Base-by-base conservation (phyloP, 2,797 vertebrate genomes). In the Cheracebus regulus region DNA sequence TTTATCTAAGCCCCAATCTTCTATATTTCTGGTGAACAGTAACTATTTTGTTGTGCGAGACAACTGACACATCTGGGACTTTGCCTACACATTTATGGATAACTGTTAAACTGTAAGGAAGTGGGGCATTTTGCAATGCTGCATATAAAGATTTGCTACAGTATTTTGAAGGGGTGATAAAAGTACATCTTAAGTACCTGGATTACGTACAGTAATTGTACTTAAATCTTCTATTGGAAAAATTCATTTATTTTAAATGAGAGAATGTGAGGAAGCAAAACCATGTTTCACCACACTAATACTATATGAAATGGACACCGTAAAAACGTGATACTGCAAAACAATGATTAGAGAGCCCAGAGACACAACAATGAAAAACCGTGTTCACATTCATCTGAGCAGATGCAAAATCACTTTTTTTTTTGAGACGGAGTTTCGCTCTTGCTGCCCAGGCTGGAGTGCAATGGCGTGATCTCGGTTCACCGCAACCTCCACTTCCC, bases 311-410 rank as follows among this genome's bases (percentile, higher is more conserved):
- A 44, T n/a, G 41, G 72, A 33, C 19, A 91, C 52, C 50, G 82
- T 57, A 64, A 91, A 94, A 93, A 46, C 20, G 48, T 64, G 70
- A 28, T 41, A 70, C 50, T 93, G 52, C 97, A 93, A 97, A 95
- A 57, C 7, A 70, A 48, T 39, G 14, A 91, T 86, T 57, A 88
- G 92, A 85, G 44, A 93, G 57, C 79, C 15, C 41, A 78, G 57
- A 92, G 28, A 76, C 11, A 82, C 80, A 88, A 90, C 30, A 78
- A 87, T 64, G 58, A 95, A 67, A 75, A 92, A 41, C 5, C 4
- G 8, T 82, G 19, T 75, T 73, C 46, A 76, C 8, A 55, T 8
- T 90, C 86, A 85, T 88, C 57, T 88, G 28, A 96, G 48, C 20
- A 84, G 72, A 94, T 52, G 8, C 4, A 84, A 92, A 95, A 91